Conservation (phyloP, 2,113 vertebrate species). For the Pelecanus crispus region DNA sequence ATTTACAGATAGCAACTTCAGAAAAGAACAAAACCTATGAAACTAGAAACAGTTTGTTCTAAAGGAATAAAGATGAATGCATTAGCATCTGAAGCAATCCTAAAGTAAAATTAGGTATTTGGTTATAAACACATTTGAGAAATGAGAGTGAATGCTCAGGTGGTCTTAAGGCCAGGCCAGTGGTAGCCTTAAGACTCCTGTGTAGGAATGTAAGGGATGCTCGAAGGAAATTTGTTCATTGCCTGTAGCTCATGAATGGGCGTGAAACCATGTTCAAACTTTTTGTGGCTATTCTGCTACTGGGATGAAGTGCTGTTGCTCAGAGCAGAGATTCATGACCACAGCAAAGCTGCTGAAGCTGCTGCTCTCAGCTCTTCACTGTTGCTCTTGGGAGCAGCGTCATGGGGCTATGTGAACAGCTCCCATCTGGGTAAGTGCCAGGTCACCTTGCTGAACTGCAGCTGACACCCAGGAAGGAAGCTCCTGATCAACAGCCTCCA, state of each 20-base stretch:
- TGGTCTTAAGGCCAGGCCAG: background rate
- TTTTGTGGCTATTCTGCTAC: background rate
- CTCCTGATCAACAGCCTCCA: background rate
- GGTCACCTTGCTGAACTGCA: background rate
- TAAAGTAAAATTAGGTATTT: background rate
- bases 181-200: background rate
- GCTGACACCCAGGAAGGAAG: background rate
- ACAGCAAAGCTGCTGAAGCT: background rate
- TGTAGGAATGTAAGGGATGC: background rate
- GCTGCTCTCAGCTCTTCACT: background rate
- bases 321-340: background rate
- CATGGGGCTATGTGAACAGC: accelerated
- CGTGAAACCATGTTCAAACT: accelerated
- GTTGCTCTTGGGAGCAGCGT: background rate
- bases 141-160: background rate
- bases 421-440: background rate
- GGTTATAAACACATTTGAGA: background rate
- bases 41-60: background rate
- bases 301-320: background rate
- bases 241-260: background rate
- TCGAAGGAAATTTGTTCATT: background rate
- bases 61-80: background rate
- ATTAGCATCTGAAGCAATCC: background rate
- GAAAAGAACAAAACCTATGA: constrained; percentile 9
- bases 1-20: background rate